A percentile compares a stretch with the other conserved stretches of the same genome.
Conservation (phyloP, 2,797 vertebrate species). For the Florisuga fusca region DNA sequence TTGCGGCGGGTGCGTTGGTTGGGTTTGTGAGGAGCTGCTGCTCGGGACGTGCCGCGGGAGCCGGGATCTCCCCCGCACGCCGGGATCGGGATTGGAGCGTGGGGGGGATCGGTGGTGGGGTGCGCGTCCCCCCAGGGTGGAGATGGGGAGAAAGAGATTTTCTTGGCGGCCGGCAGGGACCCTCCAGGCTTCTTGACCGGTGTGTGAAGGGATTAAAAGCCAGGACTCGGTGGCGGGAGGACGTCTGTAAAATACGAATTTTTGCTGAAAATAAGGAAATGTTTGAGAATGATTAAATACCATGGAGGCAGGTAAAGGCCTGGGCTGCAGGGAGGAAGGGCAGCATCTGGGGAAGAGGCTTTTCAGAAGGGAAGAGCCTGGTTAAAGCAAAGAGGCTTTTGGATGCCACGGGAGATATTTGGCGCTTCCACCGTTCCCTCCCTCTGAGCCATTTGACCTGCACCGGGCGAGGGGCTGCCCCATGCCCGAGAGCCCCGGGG, state of each 20-base stretch:
- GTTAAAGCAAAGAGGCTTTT: too few relatives aligned
- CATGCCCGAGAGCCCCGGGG: neutral
- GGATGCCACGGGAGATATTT: accelerated
- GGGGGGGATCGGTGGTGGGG: neutral
- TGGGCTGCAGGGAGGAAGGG: neutral
- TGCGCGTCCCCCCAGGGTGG: neutral
- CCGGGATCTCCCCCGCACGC: neutral
- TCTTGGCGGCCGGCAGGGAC: neutral
- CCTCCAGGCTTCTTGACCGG: neutral
- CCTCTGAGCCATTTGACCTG: neutral
- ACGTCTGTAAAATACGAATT: neutral
- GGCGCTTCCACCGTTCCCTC: accelerated
- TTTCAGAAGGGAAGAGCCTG: neutral
- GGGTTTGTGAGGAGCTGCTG: neutral
- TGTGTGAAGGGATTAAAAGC: neutral
- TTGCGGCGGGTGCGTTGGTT: neutral
- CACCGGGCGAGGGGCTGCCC: neutral
- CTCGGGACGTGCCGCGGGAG: neutral
- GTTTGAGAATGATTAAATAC: neutral
- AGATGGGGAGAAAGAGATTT: neutral
- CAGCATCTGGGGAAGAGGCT: neutral
- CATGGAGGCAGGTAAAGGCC: neutral
- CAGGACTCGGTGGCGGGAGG: neutral
- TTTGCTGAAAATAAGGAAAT: neutral
- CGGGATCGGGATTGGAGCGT: neutral